phyloP scores from a whole-genome alignment of 23 tunicate genomes.

The Styela plicata region DNA sequence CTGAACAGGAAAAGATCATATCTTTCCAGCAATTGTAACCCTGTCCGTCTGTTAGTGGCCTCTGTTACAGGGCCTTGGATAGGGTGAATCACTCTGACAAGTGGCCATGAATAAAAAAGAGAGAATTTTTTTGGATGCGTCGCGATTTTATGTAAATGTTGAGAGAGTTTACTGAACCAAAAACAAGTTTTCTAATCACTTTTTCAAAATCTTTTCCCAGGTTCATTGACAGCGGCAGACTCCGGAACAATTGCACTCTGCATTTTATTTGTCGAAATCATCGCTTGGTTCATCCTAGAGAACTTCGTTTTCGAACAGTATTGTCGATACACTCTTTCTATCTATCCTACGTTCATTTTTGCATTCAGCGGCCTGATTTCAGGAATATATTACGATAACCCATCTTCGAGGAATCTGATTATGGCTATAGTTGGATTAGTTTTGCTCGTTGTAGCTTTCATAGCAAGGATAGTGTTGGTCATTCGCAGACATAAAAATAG shows the following conservation, averaged over 20 bases:
- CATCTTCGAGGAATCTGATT: background rate
- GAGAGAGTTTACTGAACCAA: no score
- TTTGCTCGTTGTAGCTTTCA: background rate
- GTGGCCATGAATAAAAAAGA: no score
- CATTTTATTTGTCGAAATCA: conserved; percentile 36
- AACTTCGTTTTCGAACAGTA: conserved; percentile 64
- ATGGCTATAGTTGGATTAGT: conserved; percentile 1
- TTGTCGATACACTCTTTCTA: conserved; percentile 63
- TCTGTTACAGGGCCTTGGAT: no score
- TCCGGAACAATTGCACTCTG: conserved; percentile 38
- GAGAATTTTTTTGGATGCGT: no score
- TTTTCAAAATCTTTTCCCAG: no score
- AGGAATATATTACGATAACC: conserved; percentile 11
- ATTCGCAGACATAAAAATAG: conserved; percentile 10
- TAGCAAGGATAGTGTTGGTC: conserved; percentile 10
- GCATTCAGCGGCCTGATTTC: conserved; percentile 48
- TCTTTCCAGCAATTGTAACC: no score
- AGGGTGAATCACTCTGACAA: no score
- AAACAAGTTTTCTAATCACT: no score
- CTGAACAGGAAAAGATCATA: no score
- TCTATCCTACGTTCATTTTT: conserved; percentile 62
- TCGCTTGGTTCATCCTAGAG: conserved; percentile 60
- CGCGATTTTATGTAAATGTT: no score
- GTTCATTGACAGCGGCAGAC: conserved; percentile 32
- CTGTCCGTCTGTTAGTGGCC: no score